phyloP scores from a whole-genome alignment of 2,113 vertebrate species.

The Plecturocebus donacophilus region DNA sequence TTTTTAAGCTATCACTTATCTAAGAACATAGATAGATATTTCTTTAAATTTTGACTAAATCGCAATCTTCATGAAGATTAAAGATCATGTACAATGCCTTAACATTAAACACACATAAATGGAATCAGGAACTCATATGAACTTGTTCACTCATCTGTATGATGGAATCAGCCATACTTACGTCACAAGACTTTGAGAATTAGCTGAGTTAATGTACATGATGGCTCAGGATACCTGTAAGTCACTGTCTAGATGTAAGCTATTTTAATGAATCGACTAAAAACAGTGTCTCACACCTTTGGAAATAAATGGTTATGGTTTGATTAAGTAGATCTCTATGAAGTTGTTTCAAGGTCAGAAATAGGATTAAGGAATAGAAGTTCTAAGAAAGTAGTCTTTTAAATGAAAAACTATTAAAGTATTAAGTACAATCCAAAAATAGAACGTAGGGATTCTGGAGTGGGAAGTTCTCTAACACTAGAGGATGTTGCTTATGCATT shows the following conservation, averaged over 20 bases:
- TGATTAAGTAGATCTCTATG: neutral
- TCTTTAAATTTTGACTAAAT: neutral
- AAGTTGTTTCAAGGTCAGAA: neutral
- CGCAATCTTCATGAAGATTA: neutral
- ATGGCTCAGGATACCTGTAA: neutral
- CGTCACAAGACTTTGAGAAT: neutral
- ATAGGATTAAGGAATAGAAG: neutral
- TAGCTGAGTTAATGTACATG: neutral
- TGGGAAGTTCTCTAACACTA: neutral
- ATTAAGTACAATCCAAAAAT: neutral
- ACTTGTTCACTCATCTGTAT: neutral
- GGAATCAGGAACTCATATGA: neutral
- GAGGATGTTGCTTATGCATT: neutral
- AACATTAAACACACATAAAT: neutral
- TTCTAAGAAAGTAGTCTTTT: neutral
- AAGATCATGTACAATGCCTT: neutral
- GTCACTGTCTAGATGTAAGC: neutral
- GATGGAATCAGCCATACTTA: neutral
- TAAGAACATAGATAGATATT: neutral
- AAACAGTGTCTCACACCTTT: neutral
- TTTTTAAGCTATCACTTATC: neutral
- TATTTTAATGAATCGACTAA: neutral
- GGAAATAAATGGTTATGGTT: neutral
- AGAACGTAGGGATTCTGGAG: neutral
- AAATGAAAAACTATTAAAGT: slow-evolving; percentile 12